A percentile compares a stretch with the other conserved stretches of the same genome.
Evolutionary conservation across 1,140 invertebrate species (phyloP).

Genomic region (Lethrus apterus): DNA sequence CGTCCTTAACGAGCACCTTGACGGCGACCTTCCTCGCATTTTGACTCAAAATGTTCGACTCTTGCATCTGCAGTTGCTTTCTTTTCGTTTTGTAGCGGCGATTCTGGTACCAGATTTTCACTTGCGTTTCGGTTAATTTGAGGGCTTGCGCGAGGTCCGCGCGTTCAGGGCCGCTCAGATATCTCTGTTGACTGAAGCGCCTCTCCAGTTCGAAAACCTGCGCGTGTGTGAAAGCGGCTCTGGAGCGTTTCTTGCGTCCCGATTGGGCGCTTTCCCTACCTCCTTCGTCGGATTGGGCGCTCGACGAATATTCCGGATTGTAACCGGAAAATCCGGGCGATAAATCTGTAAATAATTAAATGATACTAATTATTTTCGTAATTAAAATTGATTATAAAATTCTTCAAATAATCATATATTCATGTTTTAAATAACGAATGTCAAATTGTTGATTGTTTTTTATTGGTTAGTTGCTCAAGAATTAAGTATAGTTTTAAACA

Average conservation of each 20-base stretch:
- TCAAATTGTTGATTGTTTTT: too few species aligned
- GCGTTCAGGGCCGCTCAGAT: conserved; percentile 90
- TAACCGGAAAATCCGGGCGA: conserved; percentile 23
- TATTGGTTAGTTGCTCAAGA: too few species aligned
- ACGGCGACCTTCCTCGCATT: conserved; percentile 75
- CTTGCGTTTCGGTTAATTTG: conserved; percentile 88
- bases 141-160: conserved; percentile 84
- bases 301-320: conserved; percentile 24
- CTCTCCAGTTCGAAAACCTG: conserved; percentile 91
- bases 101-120: conserved; percentile 75
- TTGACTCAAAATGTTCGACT: conserved; percentile 52
- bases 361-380: too few species aligned
- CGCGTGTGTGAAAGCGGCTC: conserved; percentile 92
- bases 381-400: too few species aligned
- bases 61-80: conserved; percentile 78
- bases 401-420: too few species aligned
- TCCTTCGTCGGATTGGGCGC: conserved; percentile 29
- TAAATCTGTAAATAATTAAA: conserved; percentile 30
- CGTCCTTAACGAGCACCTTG: conserved; percentile 81
- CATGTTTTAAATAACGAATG: too few species aligned
- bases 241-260: conserved; percentile 65
- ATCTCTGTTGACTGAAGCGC: conserved; percentile 89
- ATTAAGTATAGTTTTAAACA: too few species aligned
- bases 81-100: conserved; percentile 93
- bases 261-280: conserved; percentile 31